Percentiles rank a stretch among this genome's conserved stretches.
These are phyloP conservation scores for Ctenosaura bakeri DNA, from an alignment of 2,797 vertebrate species.

Conservation along the genomic window DNA sequence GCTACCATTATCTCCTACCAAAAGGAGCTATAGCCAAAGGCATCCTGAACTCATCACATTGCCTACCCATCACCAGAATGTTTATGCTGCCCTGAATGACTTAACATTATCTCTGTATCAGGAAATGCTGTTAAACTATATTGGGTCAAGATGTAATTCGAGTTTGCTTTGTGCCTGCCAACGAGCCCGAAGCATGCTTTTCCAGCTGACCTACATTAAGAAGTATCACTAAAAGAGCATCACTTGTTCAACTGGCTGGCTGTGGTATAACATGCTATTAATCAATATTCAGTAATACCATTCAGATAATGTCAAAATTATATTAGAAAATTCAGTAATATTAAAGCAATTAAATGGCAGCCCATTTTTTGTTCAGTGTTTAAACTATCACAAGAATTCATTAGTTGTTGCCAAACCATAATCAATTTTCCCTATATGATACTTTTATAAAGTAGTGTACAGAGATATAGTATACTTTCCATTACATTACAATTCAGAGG, in stretches of 20 bases:
- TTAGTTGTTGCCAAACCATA: background rate
- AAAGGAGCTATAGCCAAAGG: background rate
- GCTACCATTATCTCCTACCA: background rate
- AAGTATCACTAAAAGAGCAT: background rate
- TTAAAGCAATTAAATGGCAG: background rate
- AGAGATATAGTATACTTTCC: background rate
- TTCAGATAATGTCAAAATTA: conserved; percentile 27
- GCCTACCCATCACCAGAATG: background rate
- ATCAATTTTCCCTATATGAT: background rate
- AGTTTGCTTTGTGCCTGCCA: background rate
- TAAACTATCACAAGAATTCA: background rate
- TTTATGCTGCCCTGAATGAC: background rate
- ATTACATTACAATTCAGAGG: conserved; percentile 8
- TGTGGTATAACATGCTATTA: background rate
- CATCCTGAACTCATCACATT: background rate
- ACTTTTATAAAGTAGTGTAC: background rate
- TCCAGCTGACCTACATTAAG: conserved; percentile 12
- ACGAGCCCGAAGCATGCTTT: background rate
- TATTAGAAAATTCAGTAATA: background rate
- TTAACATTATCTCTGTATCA: background rate
- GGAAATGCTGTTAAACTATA: background rate
- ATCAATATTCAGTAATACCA: background rate
- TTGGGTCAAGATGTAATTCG: background rate
- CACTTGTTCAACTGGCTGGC: background rate
- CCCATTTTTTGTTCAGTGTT: background rate